Conservation (phyloP, 2,888 invertebrate species). For the Corythucha ciliata region DNA sequence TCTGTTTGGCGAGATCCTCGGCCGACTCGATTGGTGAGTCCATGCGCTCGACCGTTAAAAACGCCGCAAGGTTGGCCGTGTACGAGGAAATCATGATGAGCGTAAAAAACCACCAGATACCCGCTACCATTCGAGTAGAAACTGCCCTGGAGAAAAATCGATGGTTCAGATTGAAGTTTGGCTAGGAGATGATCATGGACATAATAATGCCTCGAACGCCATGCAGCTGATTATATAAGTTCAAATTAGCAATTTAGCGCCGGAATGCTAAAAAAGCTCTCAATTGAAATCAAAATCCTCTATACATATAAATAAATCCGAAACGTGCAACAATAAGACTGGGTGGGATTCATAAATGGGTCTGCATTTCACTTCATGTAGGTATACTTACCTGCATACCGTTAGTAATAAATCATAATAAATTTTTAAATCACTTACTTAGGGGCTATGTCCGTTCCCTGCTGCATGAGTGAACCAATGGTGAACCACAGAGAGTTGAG, state of each 20-base stretch:
- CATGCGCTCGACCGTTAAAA: slow-evolving; percentile 86
- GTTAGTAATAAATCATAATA: not conserved
- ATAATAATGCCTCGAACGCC: too few species aligned
- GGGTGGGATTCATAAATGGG: not conserved
- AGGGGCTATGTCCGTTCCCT: slow-evolving; percentile 90
- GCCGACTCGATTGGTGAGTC: slow-evolving; percentile 91
- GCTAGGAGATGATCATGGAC: too few species aligned
- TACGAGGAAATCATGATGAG: slow-evolving; percentile 94
- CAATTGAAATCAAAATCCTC: not conserved
- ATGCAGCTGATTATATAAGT: too few species aligned
- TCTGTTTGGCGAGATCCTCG: slow-evolving; percentile 92
- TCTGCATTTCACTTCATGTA: too few species aligned
- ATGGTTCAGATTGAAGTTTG: too few species aligned
- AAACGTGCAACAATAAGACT: not conserved
- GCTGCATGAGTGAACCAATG: slow-evolving; percentile 89
- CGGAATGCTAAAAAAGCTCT: too few species aligned
- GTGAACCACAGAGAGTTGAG: slow-evolving; percentile 97
- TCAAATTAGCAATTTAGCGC: too few species aligned
- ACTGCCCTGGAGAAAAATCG: too few species aligned
- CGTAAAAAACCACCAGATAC: slow-evolving; percentile 94
- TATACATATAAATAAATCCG: slow-evolving; percentile 4
- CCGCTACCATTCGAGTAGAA: slow-evolving; percentile 79
- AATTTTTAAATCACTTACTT: slow-evolving; percentile 54
- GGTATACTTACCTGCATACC: not conserved
- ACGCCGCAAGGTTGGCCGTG: slow-evolving; percentile 91